phyloP scores from a whole-genome alignment of 2,888 invertebrate genomes.

The Dinocampus coccinellae region DNA sequence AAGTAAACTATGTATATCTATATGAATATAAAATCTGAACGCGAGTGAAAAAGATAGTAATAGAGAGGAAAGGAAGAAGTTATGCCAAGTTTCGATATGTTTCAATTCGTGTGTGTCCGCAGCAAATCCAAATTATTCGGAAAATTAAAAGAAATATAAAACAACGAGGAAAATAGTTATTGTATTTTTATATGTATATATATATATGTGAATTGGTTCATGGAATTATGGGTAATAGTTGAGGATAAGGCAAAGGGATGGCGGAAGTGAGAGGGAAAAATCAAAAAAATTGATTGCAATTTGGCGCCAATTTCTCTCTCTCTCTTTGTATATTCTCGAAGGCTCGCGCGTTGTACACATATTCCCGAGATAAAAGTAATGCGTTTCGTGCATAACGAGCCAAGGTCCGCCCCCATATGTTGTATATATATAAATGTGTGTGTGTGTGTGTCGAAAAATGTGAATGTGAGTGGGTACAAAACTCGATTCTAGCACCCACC shows the following conservation, averaged over 20 bases:
- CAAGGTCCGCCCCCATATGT: slow-evolving; percentile 46
- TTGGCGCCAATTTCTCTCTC: slow-evolving; percentile 58
- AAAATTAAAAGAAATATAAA: slow-evolving; percentile 19
- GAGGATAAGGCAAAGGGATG: too few species aligned
- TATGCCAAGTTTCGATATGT: slow-evolving; percentile 9
- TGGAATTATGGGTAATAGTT: slow-evolving; percentile 14
- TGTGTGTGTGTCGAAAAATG: too few species aligned
- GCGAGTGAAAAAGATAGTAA: slow-evolving; percentile 13
- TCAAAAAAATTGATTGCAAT: slow-evolving; percentile 65
- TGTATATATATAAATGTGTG: slow-evolving; percentile 14
- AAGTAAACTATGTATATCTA: not conserved
- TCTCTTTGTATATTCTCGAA: not conserved
- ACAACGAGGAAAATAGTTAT: not conserved
- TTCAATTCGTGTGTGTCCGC: slow-evolving; percentile 17
- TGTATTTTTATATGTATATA: not conserved
- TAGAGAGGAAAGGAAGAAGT: slow-evolving; percentile 43
- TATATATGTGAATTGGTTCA: not conserved
- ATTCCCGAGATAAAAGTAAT: slow-evolving; percentile 62
- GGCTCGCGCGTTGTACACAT: slow-evolving; percentile 11
- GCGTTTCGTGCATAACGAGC: slow-evolving; percentile 63
- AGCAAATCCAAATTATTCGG: slow-evolving; percentile 13
- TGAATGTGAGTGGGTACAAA: too few species aligned
- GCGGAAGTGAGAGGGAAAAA: slow-evolving; percentile 47
- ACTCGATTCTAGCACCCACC: slow-evolving; percentile 23
- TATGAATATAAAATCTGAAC: not conserved